A percentile compares a stretch with the other conserved stretches of the same genome.
Conservation (phyloP, 2,888 invertebrate genomes). For the Aphodius sticticus region DNA sequence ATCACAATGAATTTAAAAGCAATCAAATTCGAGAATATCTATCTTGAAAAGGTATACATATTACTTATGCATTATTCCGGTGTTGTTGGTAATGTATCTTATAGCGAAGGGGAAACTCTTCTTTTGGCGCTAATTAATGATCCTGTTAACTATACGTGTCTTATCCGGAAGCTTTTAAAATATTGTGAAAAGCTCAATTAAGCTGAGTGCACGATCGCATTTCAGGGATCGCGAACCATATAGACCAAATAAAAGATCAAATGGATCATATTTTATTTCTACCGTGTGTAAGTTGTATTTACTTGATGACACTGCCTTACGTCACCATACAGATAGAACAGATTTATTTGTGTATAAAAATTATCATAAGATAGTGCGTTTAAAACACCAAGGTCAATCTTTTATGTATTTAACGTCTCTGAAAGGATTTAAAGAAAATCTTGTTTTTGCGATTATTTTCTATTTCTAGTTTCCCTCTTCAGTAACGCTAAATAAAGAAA, state of each 20-base stretch:
- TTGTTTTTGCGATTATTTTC: neutral
- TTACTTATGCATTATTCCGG: too few relatives aligned
- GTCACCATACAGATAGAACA: neutral
- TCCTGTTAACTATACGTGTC: slow-evolving; percentile 10
- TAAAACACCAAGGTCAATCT: too few relatives aligned
- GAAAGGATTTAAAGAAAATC: neutral
- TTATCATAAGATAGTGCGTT: too few relatives aligned
- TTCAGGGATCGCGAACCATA: slow-evolving; percentile 10
- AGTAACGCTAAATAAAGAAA: too few relatives aligned
- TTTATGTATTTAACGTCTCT: too few relatives aligned
- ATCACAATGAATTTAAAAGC: slow-evolving; percentile 9
- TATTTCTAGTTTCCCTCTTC: neutral
- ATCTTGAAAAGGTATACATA: too few relatives aligned
- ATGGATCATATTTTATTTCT: slow-evolving; percentile 20
- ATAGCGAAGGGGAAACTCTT: neutral
- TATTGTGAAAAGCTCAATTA: slow-evolving; percentile 24
- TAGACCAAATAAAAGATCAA: slow-evolving; percentile 15
- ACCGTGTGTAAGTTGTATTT: slow-evolving; percentile 14
- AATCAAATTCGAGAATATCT: too few relatives aligned
- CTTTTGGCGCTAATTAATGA: neutral
- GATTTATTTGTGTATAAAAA: too few relatives aligned
- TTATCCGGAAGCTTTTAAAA: slow-evolving; percentile 20
- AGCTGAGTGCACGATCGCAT: slow-evolving; percentile 22
- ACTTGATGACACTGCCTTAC: slow-evolving; percentile 7
- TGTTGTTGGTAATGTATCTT: too few relatives aligned